phyloP scores from a whole-genome alignment of 2,113 vertebrate genomes.

The Myotis lucifugus region DNA sequence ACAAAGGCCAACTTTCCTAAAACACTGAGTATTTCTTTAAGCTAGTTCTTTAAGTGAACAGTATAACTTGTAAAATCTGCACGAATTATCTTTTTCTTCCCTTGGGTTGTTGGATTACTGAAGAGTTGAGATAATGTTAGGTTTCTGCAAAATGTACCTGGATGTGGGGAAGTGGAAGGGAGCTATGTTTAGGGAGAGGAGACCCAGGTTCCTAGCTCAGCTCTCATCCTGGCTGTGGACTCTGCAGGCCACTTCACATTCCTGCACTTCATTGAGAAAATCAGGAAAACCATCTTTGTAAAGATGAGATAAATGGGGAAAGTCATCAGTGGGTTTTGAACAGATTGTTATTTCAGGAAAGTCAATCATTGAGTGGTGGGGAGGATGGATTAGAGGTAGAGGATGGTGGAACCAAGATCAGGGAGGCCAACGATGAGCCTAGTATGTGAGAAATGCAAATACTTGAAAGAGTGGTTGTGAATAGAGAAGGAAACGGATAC shows the following conservation, averaged over 20 bases:
- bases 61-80: constrained; percentile 14
- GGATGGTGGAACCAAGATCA: background rate
- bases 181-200: background rate
- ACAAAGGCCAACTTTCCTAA: background rate
- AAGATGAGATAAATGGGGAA: background rate
- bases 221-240: background rate
- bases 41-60: constrained; percentile 34
- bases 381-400: background rate
- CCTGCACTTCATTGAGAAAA: background rate
- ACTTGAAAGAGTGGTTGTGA: background rate
- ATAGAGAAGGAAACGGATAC: background rate
- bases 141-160: background rate
- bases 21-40: background rate
- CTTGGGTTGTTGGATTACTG: constrained; percentile 1
- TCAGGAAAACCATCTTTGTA: background rate
- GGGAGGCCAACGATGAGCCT: background rate
- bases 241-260: background rate
- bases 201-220: background rate
- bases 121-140: constrained; percentile 2
- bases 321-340: background rate
- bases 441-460: background rate
- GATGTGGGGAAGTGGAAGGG: background rate
- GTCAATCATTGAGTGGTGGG: background rate
- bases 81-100: constrained; percentile 31
- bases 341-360: background rate